phyloP scores from a whole-genome alignment of 2,797 vertebrate genomes.

The Corythornis leucogaster region DNA sequence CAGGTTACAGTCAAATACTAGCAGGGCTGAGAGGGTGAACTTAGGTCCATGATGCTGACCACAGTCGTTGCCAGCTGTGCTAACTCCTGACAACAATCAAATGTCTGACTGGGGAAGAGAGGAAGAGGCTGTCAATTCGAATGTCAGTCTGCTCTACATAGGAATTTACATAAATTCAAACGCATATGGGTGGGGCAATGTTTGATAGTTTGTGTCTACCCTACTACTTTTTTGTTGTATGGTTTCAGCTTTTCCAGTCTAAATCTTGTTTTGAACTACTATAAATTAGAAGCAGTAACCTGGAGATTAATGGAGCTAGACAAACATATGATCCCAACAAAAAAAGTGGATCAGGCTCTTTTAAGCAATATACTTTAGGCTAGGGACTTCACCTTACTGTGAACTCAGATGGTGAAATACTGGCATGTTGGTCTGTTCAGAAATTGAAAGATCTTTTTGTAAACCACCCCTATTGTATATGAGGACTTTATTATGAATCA shows the following conservation, averaged over 20 bases:
- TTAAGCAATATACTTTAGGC: background rate
- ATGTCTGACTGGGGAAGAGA: background rate
- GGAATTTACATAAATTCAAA: background rate
- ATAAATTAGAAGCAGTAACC: background rate
- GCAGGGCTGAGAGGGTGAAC: background rate
- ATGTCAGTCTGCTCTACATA: background rate
- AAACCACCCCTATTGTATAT: background rate
- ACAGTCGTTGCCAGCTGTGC: background rate
- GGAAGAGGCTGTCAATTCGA: background rate
- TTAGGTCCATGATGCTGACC: background rate
- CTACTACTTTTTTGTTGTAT: background rate
- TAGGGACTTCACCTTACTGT: background rate
- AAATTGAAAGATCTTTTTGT: constrained; percentile 23
- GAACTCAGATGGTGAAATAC: constrained; percentile 11
- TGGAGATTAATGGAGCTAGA: background rate
- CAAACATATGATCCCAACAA: background rate
- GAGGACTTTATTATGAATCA: constrained; percentile 5
- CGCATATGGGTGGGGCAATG: background rate
- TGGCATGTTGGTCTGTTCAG: background rate
- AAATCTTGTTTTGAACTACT: background rate
- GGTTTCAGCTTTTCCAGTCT: background rate
- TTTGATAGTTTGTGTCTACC: background rate
- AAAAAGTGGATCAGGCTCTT: background rate
- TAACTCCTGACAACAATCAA: fast-evolving
- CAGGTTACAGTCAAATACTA: background rate